phyloP scores from a whole-genome alignment of 1,140 invertebrate species.

The Diachasma alloeum region DNA sequence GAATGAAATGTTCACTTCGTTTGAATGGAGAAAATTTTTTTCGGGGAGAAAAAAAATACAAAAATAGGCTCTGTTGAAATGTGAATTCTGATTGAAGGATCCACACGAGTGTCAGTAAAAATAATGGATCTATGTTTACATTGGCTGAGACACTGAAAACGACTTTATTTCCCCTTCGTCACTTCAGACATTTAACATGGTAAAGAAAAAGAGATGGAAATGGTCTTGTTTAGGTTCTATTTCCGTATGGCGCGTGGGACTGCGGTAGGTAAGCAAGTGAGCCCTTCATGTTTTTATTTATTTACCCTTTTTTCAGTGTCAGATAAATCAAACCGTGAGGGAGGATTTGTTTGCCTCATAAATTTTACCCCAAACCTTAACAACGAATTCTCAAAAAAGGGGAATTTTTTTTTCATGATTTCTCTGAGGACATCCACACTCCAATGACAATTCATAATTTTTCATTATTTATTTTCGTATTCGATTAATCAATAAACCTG shows the following conservation, averaged over 20 bases:
- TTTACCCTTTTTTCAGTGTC: background rate
- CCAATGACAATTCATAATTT: too few species aligned
- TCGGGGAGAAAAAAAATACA: background rate
- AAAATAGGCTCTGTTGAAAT: background rate
- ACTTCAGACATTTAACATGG: slow-evolving; percentile 4
- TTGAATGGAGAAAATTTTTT: background rate
- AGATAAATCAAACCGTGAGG: background rate
- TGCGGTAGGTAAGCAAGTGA: slow-evolving; percentile 7
- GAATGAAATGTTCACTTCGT: too few species aligned
- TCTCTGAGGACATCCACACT: too few species aligned
- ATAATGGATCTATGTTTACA: slow-evolving; percentile 3
- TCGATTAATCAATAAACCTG: too few species aligned
- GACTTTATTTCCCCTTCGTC: slow-evolving; percentile 2
- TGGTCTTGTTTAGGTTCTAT: slow-evolving; percentile 10
- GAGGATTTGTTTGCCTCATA: background rate
- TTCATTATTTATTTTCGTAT: too few species aligned
- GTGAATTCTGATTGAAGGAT: background rate
- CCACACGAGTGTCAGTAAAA: background rate
- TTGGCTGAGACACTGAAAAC: slow-evolving; percentile 2
- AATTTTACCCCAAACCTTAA: background rate
- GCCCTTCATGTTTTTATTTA: slow-evolving; percentile 5
- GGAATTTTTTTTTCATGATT: too few species aligned
- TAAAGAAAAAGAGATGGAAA: background rate
- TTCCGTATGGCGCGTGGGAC: background rate
- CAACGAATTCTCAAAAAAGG: background rate